These are phyloP conservation scores for Strigamia transsilvanica DNA, from an alignment of 2,888 invertebrate species.

Conservation along the genomic window DNA sequence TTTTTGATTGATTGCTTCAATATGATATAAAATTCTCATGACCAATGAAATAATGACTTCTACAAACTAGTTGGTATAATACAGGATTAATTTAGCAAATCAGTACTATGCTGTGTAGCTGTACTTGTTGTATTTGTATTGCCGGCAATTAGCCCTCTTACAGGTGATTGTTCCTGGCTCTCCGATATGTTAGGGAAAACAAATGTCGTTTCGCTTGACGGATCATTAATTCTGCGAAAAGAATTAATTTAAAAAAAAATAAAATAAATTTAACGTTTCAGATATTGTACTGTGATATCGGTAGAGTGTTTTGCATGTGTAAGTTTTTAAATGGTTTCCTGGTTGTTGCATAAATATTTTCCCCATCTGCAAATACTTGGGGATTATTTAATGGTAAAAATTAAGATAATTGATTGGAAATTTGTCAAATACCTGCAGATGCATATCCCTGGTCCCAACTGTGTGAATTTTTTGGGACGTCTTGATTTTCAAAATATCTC, in stretches of 20 bases:
- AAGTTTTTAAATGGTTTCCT: neutral
- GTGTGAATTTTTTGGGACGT: neutral
- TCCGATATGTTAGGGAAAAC: constrained; percentile 29
- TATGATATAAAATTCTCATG: neutral
- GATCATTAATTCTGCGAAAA: neutral
- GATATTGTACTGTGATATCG: neutral
- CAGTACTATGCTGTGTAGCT: neutral
- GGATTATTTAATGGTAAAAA: neutral
- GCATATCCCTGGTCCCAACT: neutral
- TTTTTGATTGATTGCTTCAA: neutral
- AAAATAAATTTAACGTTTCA: neutral
- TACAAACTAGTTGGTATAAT: neutral
- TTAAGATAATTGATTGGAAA: neutral
- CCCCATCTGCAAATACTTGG: constrained; percentile 11
- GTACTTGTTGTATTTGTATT: neutral
- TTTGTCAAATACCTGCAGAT: neutral
- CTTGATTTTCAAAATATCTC: neutral
- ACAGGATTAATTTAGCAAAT: neutral
- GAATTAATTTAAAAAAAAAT: too few relatives aligned
- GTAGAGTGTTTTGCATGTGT: neutral
- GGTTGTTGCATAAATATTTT: constrained; percentile 42
- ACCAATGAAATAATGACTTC: neutral
- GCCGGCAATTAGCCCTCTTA: neutral
- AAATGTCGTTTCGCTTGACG: constrained; percentile 36
- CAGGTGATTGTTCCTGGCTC: neutral